Percentiles rank a stretch among this genome's conserved stretches.
These are phyloP conservation scores for Ibycter americanus DNA, from an alignment of 2,797 vertebrate genomes.

Conservation along the genomic window DNA sequence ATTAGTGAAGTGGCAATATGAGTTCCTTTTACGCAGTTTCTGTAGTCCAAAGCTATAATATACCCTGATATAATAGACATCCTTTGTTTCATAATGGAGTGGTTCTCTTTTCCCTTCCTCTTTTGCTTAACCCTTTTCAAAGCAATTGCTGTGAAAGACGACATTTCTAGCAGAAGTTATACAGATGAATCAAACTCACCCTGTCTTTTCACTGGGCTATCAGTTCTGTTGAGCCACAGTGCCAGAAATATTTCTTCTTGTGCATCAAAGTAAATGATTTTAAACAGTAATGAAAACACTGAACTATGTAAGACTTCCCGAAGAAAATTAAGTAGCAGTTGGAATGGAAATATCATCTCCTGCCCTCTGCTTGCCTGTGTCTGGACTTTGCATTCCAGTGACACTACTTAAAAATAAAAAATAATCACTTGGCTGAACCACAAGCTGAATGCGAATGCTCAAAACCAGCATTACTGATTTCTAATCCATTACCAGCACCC, in stretches of 20 bases:
- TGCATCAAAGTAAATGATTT: not conserved
- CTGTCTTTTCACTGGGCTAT: not conserved
- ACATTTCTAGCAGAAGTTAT: not conserved
- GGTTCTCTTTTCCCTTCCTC: not conserved
- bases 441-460: not conserved
- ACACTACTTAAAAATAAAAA: not conserved
- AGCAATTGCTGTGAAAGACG: not conserved
- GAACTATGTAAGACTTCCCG: not conserved
- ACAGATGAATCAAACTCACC: not conserved
- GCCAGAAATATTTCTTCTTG: not conserved
- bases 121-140: not conserved
- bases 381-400: not conserved
- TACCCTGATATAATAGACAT: not conserved
- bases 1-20: not conserved
- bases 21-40: not conserved
- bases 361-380: not conserved
- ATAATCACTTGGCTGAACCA: not conserved
- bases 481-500: not conserved
- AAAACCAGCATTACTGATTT: not conserved
- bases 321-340: not conserved
- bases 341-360: not conserved
- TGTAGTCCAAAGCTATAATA: not conserved
- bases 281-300: not conserved
- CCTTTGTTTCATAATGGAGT: not conserved
- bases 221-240: not conserved